These are phyloP conservation scores for Pundamilia nyererei DNA, from an alignment of 2,113 vertebrate species.

Conservation along the genomic window DNA sequence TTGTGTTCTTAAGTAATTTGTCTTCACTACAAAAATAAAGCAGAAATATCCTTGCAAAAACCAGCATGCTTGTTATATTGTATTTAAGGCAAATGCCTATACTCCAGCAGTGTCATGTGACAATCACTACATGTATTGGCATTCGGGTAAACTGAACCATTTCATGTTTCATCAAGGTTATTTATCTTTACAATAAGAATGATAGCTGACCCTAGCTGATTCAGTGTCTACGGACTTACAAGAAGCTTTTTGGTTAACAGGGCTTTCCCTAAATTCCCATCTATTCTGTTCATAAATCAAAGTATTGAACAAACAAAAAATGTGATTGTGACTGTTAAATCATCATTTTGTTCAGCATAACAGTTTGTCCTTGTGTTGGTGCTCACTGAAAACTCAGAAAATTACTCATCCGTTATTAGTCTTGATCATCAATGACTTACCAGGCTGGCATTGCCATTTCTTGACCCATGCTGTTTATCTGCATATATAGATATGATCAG, in stretches of 20 bases:
- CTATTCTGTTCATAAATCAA: background rate
- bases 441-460: background rate
- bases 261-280: background rate
- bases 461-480: background rate
- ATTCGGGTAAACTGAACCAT: background rate
- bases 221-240: background rate
- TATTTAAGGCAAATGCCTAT: background rate
- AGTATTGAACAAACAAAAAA: background rate
- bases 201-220: background rate
- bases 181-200: background rate
- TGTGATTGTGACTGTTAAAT: background rate
- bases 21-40: slow-evolving; percentile 3
- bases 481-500: background rate
- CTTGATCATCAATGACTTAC: background rate
- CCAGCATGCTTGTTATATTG: background rate
- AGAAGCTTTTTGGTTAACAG: background rate
- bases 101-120: background rate
- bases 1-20: slow-evolving; percentile 13
- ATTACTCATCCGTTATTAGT: background rate
- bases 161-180: background rate
- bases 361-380: background rate
- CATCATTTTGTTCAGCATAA: background rate
- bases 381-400: background rate
- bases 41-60: background rate
- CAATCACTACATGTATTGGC: background rate